Evolutionary conservation across 2,113 vertebrate genomes (phyloP).

Genomic region (Loxodonta africana): DNA sequence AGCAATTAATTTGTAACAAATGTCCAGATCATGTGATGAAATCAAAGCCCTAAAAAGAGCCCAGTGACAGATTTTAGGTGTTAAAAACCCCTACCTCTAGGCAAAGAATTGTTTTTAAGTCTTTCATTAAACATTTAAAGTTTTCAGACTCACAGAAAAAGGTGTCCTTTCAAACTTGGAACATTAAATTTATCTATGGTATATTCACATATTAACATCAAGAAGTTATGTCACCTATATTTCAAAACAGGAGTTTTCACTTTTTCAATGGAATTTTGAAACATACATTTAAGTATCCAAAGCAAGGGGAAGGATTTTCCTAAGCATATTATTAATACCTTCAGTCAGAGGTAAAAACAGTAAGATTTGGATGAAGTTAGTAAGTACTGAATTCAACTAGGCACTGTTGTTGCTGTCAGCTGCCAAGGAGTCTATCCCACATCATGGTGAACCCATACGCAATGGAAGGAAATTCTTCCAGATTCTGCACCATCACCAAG

Average conservation of each 20-base stretch:
- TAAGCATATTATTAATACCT: constrained; percentile 23
- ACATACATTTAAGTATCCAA: neutral
- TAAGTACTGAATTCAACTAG: constrained; percentile 9
- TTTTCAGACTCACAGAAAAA: neutral
- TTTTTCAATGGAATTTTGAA: constrained; percentile 7
- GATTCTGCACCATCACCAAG: no score
- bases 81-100: neutral
- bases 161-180: neutral
- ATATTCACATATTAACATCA: neutral
- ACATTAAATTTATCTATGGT: neutral
- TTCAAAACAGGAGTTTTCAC: neutral
- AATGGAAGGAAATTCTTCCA: no score
- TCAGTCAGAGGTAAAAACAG: neutral
- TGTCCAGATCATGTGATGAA: neutral
- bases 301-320: neutral
- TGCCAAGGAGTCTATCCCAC: no score
- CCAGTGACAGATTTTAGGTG: neutral
- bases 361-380: neutral
- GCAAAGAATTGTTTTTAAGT: neutral
- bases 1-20: constrained; percentile 65
- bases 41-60: neutral
- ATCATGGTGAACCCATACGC: no score
- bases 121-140: constrained; percentile 10
- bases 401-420: neutral
- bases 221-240: neutral